Evolutionary conservation across 2,888 invertebrate genomes (phyloP).

Genomic region (Euzetes globulus): DNA sequence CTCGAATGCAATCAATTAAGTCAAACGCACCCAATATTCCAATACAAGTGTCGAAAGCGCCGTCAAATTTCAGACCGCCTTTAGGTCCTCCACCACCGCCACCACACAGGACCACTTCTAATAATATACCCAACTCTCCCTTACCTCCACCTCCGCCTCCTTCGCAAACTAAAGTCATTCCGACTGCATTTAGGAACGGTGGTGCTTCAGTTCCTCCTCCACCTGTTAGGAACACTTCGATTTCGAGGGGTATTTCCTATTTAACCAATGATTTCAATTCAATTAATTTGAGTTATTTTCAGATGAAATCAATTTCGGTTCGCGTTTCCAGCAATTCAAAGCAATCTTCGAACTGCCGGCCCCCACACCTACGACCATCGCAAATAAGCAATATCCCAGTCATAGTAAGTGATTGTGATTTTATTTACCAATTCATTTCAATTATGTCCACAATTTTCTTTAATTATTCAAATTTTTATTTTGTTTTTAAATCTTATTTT

Average conservation of each 20-base stretch:
- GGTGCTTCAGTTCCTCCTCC: slow-evolving; percentile 49
- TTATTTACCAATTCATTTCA: too few species aligned
- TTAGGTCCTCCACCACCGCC: slow-evolving; percentile 36
- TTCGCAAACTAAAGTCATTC: slow-evolving; percentile 45
- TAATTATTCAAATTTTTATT: too few species aligned
- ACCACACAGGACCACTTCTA: slow-evolving; percentile 15
- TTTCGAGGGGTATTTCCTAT: slow-evolving; percentile 29
- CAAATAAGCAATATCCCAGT: slow-evolving; percentile 47
- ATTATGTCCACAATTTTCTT: too few species aligned
- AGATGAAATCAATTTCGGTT: slow-evolving; percentile 61
- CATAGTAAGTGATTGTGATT: slow-evolving; percentile 23
- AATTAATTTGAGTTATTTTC: slow-evolving; percentile 39
- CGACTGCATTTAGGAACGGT: slow-evolving; percentile 46
- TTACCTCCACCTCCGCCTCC: slow-evolving; percentile 51
- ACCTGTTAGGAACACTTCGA: slow-evolving; percentile 59
- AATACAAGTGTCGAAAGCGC: slow-evolving; percentile 26
- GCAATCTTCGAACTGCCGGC: slow-evolving; percentile 58
- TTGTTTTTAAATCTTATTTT: too few species aligned
- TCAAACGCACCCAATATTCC: slow-evolving; percentile 2
- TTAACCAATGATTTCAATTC: too few species aligned
- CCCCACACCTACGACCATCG: slow-evolving; percentile 58
- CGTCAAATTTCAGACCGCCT: slow-evolving; percentile 37
- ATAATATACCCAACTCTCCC: slow-evolving; percentile 47
- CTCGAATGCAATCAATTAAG: slow-evolving; percentile 9
- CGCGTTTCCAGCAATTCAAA: slow-evolving; percentile 61